A percentile compares a stretch with the other conserved stretches of the same genome.
Evolutionary conservation across 2,888 invertebrate genomes (phyloP).

Genomic region (Portevinia maculata): DNA sequence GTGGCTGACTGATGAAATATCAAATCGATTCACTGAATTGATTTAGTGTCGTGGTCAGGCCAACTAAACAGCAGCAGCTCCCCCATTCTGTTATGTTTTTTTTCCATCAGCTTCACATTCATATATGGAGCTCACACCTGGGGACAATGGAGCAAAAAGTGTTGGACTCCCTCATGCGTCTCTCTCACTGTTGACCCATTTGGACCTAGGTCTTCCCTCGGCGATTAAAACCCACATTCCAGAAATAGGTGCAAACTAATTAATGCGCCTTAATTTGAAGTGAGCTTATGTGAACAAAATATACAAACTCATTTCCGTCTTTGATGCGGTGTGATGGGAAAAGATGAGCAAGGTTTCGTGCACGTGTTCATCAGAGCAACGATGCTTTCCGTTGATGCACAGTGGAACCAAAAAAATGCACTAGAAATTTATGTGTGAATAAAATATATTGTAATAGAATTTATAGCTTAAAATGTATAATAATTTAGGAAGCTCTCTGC

Average conservation of each 20-base stretch:
- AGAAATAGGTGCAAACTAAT: constrained; percentile 62
- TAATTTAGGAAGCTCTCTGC: no score
- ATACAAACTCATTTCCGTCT: constrained; percentile 65
- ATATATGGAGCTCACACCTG: constrained; percentile 70
- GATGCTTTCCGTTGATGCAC: constrained; percentile 25
- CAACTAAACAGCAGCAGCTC: constrained; percentile 61
- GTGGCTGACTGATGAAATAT: constrained; percentile 74
- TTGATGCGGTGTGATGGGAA: constrained; percentile 58
- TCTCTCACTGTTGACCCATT: constrained; percentile 64
- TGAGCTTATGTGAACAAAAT: constrained; percentile 26
- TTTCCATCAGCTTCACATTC: not conserved
- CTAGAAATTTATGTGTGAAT: not conserved
- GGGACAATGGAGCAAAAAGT: constrained; percentile 62
- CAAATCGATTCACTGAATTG: constrained; percentile 73
- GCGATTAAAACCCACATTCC: constrained; percentile 67
- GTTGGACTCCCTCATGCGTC: constrained; percentile 40
- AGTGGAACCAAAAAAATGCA: constrained; percentile 32
- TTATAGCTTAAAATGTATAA: no score
- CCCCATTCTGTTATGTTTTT: constrained; percentile 46
- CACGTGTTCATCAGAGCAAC: constrained; percentile 64
- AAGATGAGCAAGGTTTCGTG: constrained; percentile 67
- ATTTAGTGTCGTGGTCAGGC: constrained; percentile 61
- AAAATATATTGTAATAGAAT: no score
- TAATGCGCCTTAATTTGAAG: constrained; percentile 27
- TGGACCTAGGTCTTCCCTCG: constrained; percentile 69